Conservation (phyloP, 1,140 invertebrate genomes). For the Ylistrum balloti region DNA sequence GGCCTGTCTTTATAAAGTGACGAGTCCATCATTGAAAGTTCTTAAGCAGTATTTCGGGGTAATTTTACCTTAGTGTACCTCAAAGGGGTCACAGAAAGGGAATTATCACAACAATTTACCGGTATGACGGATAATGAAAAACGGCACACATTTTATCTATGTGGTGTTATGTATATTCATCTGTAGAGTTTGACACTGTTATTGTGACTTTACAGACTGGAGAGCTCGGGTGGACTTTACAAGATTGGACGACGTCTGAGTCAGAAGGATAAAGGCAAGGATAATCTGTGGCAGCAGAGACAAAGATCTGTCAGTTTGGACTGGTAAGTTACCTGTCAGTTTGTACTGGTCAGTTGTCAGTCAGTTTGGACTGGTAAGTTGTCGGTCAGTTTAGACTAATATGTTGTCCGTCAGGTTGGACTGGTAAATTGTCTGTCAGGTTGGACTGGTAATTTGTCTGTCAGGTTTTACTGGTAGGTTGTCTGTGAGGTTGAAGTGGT, state of each 20-base stretch:
- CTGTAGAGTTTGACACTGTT: neutral
- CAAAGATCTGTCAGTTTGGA: slow-evolving; percentile 73
- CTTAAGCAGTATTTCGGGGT: neutral
- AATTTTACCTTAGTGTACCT: neutral
- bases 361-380: slow-evolving; percentile 75
- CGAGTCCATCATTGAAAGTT: neutral
- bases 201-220: slow-evolving; percentile 57
- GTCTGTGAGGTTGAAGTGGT: slow-evolving; percentile 76
- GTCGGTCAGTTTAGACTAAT: slow-evolving; percentile 75
- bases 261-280: slow-evolving; percentile 63
- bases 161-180: neutral
- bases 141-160: neutral
- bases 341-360: slow-evolving; percentile 59
- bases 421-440: slow-evolving; percentile 72
- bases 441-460: slow-evolving; percentile 70
- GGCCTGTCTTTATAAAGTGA: neutral
- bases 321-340: slow-evolving; percentile 63
- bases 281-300: slow-evolving; percentile 58
- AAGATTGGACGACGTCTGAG: slow-evolving; percentile 65
- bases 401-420: slow-evolving; percentile 8
- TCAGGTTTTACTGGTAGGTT: no score
- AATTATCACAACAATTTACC: neutral
- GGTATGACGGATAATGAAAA: neutral
- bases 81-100: neutral
- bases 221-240: slow-evolving; percentile 60